phyloP scores from a whole-genome alignment of 2,888 invertebrate species.

The Rambutsinella grinnellia region DNA sequence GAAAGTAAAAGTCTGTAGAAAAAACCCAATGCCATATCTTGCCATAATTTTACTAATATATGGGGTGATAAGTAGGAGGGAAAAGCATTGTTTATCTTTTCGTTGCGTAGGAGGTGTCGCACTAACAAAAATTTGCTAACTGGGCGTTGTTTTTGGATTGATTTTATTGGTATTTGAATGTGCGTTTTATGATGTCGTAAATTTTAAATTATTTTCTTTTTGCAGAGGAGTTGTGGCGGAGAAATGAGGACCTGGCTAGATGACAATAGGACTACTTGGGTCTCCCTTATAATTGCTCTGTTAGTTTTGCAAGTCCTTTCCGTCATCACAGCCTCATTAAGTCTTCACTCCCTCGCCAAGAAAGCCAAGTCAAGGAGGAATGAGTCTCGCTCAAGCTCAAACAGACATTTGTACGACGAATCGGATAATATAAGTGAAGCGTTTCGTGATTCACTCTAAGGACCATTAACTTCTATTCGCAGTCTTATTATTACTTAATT shows the following conservation, averaged over 20 bases:
- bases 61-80: too few species aligned
- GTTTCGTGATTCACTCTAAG: constrained; percentile 63
- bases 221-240: constrained; percentile 68
- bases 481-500: too few species aligned
- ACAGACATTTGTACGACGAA: constrained; percentile 65
- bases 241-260: constrained; percentile 68
- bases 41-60: too few species aligned
- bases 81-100: too few species aligned
- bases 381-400: constrained; percentile 65
- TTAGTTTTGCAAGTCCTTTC: constrained; percentile 67
- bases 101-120: too few species aligned
- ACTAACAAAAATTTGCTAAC: too few species aligned
- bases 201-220: too few species aligned
- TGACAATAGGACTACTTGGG: constrained; percentile 68
- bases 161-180: too few species aligned
- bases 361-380: constrained; percentile 62
- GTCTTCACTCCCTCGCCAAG: constrained; percentile 65
- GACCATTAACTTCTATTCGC: neutral
- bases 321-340: constrained; percentile 66
- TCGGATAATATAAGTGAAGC: constrained; percentile 65
- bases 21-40: too few species aligned
- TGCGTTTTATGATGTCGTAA: too few species aligned
- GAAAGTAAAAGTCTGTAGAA: too few species aligned
- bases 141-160: too few species aligned
- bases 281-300: constrained; percentile 67